These are phyloP conservation scores for Dichetophora obliterata DNA, from an alignment of 2,888 invertebrate genomes.

Conservation along the genomic window DNA sequence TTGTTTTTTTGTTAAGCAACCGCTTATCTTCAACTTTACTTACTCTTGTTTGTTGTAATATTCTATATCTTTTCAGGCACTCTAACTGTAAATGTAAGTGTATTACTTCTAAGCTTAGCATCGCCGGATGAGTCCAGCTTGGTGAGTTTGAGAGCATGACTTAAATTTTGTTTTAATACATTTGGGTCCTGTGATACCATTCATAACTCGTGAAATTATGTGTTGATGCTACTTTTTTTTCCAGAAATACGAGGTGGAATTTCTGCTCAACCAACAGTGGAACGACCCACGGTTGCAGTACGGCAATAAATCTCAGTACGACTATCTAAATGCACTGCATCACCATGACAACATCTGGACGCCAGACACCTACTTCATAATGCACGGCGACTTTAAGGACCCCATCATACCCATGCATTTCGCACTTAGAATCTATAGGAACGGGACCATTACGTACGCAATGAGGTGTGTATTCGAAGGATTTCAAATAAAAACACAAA, in stretches of 20 bases:
- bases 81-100: conserved; percentile 93
- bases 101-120: conserved; percentile 91
- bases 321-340: conserved; percentile 92
- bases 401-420: conserved; percentile 94
- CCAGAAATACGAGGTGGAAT: conserved; percentile 97
- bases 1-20: neutral
- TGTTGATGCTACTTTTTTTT: neutral
- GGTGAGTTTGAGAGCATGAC: conserved; percentile 75
- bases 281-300: conserved; percentile 90
- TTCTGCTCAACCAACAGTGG: conserved; percentile 94
- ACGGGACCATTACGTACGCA: conserved; percentile 94
- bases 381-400: conserved; percentile 97
- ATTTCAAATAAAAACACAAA: neutral
- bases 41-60: conserved; percentile 12
- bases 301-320: conserved; percentile 88
- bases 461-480: conserved; percentile 77
- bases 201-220: neutral
- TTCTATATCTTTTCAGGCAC: conserved; percentile 75
- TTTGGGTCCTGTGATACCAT: neutral
- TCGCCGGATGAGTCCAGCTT: conserved; percentile 97
- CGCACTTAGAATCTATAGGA: conserved; percentile 90
- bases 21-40: neutral
- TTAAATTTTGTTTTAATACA: neutral
- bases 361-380: conserved; percentile 95
- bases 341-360: conserved; percentile 94